phyloP scores from a whole-genome alignment of 2,797 vertebrate species.

The Sarcophilus harrisii region DNA sequence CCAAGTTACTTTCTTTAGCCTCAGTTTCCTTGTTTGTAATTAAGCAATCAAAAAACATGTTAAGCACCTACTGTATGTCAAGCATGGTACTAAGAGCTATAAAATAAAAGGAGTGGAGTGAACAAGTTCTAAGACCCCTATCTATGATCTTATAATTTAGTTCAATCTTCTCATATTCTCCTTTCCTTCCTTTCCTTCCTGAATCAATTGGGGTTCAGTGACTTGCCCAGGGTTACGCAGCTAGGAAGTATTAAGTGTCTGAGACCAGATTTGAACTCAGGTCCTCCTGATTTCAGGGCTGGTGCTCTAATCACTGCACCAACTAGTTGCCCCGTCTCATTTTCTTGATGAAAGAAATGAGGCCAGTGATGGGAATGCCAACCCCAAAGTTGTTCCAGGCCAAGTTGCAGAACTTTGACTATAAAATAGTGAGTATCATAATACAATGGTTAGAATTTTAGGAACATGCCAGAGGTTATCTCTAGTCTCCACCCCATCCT shows the following conservation, averaged over 20 bases:
- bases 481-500: not conserved
- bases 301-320: too few species aligned
- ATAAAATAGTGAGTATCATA: not conserved
- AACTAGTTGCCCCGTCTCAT: not conserved
- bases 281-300: too few species aligned
- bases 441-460: not conserved
- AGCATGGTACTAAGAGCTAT: not conserved
- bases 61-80: not conserved
- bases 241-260: too few species aligned
- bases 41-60: not conserved
- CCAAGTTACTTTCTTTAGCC: constrained; percentile 20
- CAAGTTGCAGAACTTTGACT: not conserved
- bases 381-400: not conserved
- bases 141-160: not conserved
- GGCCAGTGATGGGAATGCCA: not conserved
- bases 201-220: too few species aligned
- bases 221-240: too few species aligned
- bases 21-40: constrained; percentile 49
- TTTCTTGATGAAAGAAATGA: not conserved
- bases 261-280: too few species aligned
- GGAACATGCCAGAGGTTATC: not conserved
- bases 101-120: not conserved
- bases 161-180: not conserved
- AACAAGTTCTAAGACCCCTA: not conserved
- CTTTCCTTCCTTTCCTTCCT: too few species aligned